Evolutionary conservation across 2,113 vertebrate species (phyloP), one percentile per base, ranked within the genome.

Genomic region (Ibidorhyncha struthersii): DNA sequence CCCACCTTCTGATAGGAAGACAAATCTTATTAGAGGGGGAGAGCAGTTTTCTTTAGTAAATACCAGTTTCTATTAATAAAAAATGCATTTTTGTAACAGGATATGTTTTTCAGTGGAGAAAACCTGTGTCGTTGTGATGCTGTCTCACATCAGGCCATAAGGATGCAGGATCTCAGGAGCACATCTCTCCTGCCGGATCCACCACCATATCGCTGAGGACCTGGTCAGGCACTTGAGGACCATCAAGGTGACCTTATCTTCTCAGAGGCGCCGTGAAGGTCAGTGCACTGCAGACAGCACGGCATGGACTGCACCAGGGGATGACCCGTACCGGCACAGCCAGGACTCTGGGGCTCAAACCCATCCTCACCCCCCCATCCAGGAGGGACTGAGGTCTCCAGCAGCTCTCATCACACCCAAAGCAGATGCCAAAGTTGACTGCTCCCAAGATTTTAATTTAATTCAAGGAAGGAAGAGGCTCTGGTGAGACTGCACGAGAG

Each of bases 161-260:
- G 30, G 34, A 49, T 30, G 12, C 6, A 21, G 22, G 43, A 69
- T 13, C 38, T 40, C 59, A 40, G 52, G 38, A 78, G 23, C 32
- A 14, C 4, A 29, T 23, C 45, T 49, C 63, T 67, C 18, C 82
- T 53, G 34, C 15, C 3, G 2, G 52, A 55, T 26, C 52, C 43
- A 72, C 18, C 62, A 49, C 10, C 13, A 10, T 0, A 0, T 6
- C 41, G 43, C 19, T 8, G 4, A 73, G 32, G n/a, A 63, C 23
- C 26, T 34, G 13, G 52, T 22, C 21, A 36, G 40, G 18, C 2
- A 1, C 14, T 32, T 59, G 38, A 72, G 66, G 58, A 61, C 59
- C 45, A 34, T 45, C 32, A 34, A 29, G 43, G 43, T 59, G 34
- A 52, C 17, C 26, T 72, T 59, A 27, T 47, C 43, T 41, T 52